Conservation (phyloP, 2,113 vertebrate genomes). For the Lichenostomus cassidix region DNA sequence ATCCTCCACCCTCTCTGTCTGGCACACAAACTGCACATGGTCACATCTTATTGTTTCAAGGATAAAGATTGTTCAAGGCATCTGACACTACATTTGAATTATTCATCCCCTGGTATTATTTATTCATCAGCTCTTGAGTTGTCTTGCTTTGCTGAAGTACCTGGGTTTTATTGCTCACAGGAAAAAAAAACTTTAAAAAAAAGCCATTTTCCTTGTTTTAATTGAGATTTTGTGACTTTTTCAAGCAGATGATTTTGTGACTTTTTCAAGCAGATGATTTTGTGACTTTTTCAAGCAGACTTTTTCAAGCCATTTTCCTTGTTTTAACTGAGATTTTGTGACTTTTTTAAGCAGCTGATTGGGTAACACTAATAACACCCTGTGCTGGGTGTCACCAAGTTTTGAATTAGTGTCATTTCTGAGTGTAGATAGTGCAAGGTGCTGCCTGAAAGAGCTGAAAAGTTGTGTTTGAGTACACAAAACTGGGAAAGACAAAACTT, state of each 20-base stretch:
- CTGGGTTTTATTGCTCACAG: constrained; percentile 44
- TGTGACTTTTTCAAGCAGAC: neutral
- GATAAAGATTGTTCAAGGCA: constrained; percentile 72
- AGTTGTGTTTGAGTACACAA: neutral
- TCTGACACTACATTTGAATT: constrained; percentile 66
- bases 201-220: constrained; percentile 7
- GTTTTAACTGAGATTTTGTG: constrained; percentile 3
- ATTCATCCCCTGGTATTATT: constrained; percentile 73
- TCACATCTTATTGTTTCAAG: constrained; percentile 64
- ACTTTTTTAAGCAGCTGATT: neutral
- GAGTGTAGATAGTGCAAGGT: neutral
- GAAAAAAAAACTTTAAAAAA: neutral
- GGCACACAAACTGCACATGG: neutral
- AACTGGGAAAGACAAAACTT: neutral
- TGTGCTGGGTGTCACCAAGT: neutral
- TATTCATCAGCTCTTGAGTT: constrained; percentile 73
- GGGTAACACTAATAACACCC: neutral
- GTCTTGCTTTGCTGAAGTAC: constrained; percentile 64
- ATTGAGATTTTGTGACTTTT: neutral
- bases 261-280: neutral
- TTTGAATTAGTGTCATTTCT: neutral
- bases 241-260: neutral
- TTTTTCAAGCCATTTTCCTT: neutral
- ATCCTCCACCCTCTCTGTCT: neutral
- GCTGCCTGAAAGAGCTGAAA: neutral